Evolutionary conservation across 2,888 invertebrate species (phyloP), one percentile per base, ranked within the genome.

Genomic region (Dermolepida albohirtum): DNA sequence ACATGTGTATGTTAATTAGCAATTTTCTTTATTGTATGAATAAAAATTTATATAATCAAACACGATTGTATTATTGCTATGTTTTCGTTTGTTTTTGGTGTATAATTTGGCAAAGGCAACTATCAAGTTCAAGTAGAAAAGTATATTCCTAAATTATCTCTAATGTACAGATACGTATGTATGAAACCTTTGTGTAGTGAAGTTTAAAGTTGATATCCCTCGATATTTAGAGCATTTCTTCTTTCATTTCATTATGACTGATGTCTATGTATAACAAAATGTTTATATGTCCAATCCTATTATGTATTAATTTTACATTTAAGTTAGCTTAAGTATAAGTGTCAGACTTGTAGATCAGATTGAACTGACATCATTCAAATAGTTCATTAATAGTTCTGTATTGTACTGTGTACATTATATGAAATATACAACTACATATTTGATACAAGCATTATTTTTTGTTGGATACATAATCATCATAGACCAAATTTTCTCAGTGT

Each of bases 351-450:
- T 79, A 80, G 79, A 80, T 77, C 78, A 80, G 22, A n/a, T n/a
- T n/a, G 78, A 71, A 66, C 79, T 80, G 81, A 79, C 77, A 77
- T 78, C 77, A 73, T 76, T 59, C 29, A 59, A 59, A 78, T 78
- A 79, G 80, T 80, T 80, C 78, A 80, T 79, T 81, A 59, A 78
- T 78, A 79, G 80, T 80, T 80, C 78, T 80, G 80, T 81, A 82
- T 80, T 82, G 82, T 82, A 82, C 81, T 80, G 79, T 82, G 82
- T 82, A 82, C 81, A 82, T 82, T 81, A 76, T 75, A 79, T 78
- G 78, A 78, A 80, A 80, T 82, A 82, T 81, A 81, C 80, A 79
- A 79, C 76, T 78, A 80, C 76, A 77, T 75, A 79, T 76, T 76
- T 75, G 73, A 51, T 62, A 40, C 54, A 17, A 44, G 67, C 40